A percentile compares a stretch with the other conserved stretches of the same genome.
phyloP scores from a whole-genome alignment of 2,797 vertebrate species.

The Epinephelus awoara region DNA sequence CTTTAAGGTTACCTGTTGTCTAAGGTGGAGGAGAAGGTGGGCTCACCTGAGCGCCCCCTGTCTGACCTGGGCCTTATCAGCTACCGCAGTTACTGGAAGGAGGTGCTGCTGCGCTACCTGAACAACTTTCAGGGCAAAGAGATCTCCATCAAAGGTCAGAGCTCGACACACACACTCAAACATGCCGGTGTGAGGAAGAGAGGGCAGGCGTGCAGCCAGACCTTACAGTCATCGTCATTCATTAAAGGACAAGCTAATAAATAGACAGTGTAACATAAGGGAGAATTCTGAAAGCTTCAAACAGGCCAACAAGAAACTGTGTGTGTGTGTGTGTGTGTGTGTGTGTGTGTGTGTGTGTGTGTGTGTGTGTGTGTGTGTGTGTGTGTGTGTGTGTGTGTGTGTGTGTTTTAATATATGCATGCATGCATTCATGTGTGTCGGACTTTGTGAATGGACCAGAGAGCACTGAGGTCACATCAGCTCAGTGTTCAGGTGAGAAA shows the following conservation, averaged over 20 bases:
- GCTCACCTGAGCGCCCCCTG: slow-evolving; percentile 93
- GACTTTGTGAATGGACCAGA: slow-evolving; percentile 13
- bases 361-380: no score
- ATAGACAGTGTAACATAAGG: not conserved
- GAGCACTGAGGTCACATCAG: slow-evolving; percentile 11
- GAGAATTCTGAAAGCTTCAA: not conserved
- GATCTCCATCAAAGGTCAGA: slow-evolving; percentile 97
- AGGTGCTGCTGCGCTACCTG: slow-evolving; percentile 95
- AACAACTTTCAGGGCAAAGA: slow-evolving; percentile 98
- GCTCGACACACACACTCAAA: no score
- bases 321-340: no score
- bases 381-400: no score
- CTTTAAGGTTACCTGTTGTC: slow-evolving; percentile 93
- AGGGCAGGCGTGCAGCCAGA: not conserved
- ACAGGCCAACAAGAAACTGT: not conserved
- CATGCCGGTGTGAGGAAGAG: not conserved
- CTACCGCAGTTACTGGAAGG: slow-evolving; percentile 98
- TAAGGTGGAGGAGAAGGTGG: slow-evolving; percentile 96
- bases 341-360: not conserved
- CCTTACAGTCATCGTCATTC: not conserved
- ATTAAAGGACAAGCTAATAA: not conserved
- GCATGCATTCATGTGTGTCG: slow-evolving; percentile 4
- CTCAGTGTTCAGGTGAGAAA: slow-evolving; percentile 12
- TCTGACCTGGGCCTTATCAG: slow-evolving; percentile 96
- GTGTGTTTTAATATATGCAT: not conserved